A percentile compares a stretch with the other conserved stretches of the same genome.
These are phyloP conservation scores for Eupithecia inturbata DNA, from an alignment of 2,888 invertebrate genomes.

Conservation along the genomic window DNA sequence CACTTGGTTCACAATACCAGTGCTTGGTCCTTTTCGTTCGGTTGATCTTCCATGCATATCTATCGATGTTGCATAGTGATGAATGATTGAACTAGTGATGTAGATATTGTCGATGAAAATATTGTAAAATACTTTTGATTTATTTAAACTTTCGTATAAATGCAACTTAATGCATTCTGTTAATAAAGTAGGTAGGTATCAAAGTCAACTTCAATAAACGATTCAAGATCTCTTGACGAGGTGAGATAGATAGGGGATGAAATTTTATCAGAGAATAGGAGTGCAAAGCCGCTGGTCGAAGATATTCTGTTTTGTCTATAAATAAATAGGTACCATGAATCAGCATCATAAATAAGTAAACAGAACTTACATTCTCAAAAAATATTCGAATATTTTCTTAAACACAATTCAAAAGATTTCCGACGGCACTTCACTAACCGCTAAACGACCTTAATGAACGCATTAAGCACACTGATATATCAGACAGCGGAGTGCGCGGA, in stretches of 20 bases:
- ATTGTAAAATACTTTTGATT: neutral
- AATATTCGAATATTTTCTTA: neutral
- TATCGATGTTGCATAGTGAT: conserved; percentile 75
- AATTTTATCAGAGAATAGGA: neutral
- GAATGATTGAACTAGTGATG: conserved; percentile 64
- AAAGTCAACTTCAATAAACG: neutral
- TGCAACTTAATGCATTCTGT: neutral
- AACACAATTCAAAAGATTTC: neutral
- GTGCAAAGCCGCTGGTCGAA: neutral
- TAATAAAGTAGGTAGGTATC: neutral
- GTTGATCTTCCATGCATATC: conserved; percentile 77
- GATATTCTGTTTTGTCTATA: neutral
- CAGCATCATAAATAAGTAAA: neutral
- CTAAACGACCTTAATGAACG: conserved; percentile 77
- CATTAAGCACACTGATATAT: conserved; percentile 80
- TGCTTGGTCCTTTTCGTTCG: conserved; percentile 72
- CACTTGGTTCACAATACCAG: conserved; percentile 81
- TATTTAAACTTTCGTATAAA: neutral
- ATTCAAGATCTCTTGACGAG: neutral
- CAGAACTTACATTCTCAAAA: neutral
- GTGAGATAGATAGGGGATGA: neutral
- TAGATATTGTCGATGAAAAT: conserved; percentile 48
- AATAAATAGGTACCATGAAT: neutral
- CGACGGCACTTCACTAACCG: conserved; percentile 54
- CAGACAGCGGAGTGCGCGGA: conserved; percentile 69